Conservation (phyloP, 2,113 vertebrate species). For the Protobothrops mucrosquamatus region DNA sequence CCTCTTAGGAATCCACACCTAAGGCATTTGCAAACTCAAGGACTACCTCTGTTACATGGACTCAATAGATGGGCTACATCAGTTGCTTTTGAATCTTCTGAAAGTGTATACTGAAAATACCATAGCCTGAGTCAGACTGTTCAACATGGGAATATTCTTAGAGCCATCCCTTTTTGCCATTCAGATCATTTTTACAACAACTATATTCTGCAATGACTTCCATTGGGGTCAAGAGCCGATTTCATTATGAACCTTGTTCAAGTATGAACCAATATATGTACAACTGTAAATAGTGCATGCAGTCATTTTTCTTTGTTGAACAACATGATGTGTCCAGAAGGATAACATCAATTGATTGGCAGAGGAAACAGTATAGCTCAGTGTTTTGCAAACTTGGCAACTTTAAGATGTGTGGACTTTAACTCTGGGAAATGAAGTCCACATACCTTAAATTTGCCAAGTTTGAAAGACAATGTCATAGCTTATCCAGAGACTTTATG, state of each 20-base stretch:
- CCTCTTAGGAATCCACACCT: neutral
- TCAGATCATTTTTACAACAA: neutral
- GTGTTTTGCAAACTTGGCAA: neutral
- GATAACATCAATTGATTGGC: neutral
- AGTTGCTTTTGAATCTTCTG: neutral
- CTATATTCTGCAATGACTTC: neutral
- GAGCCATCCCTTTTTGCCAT: neutral
- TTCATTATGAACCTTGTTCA: neutral
- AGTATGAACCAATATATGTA: neutral
- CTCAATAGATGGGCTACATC: slow-evolving; percentile 34
- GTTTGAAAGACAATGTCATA: neutral
- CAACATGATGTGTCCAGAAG: neutral
- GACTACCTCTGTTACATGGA: slow-evolving; percentile 11
- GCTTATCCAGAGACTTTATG: neutral
- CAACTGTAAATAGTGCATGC: neutral
- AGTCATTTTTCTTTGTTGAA: neutral
- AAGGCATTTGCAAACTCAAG: neutral
- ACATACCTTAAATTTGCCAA: neutral
- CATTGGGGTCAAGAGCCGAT: neutral
- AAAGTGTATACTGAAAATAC: neutral
- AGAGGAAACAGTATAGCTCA: neutral
- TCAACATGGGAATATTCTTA: neutral
- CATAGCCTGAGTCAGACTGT: neutral
- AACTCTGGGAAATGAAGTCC: neutral
- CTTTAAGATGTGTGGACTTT: neutral